Evolutionary conservation across 2,113 vertebrate genomes (phyloP).

Genomic region (Sinocyclocheilus grahami): DNA sequence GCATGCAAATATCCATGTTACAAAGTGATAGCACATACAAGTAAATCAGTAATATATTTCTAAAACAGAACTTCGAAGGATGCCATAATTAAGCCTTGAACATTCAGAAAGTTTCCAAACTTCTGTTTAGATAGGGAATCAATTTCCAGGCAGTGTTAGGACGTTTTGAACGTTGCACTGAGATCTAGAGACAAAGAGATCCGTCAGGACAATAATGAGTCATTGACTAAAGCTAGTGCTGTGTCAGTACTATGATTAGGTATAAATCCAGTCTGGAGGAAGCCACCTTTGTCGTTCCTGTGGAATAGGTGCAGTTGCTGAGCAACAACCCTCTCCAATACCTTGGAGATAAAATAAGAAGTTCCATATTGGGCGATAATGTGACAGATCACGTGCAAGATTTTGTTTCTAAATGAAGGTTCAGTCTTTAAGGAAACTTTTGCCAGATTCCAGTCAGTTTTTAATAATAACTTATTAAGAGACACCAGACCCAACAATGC

Average conservation of each 20-base stretch:
- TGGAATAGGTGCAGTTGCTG: slow-evolving; percentile 33
- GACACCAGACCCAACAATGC: too few species aligned
- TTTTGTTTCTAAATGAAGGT: slow-evolving; percentile 18
- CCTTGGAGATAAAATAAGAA: slow-evolving; percentile 23
- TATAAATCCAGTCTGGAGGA: slow-evolving; percentile 25
- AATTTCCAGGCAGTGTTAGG: background rate
- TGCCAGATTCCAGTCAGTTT: background rate
- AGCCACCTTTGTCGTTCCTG: slow-evolving; percentile 15
- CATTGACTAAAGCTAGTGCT: slow-evolving; percentile 17
- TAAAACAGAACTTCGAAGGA: background rate
- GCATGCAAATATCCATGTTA: background rate
- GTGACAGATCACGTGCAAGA: slow-evolving; percentile 16
- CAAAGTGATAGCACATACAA: background rate
- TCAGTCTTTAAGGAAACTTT: slow-evolving; percentile 8
- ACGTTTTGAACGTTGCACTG: background rate
- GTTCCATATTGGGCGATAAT: slow-evolving; percentile 18
- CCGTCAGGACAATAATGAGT: slow-evolving; percentile 7
- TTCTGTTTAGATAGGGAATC: background rate
- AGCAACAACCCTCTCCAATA: slow-evolving; percentile 32
- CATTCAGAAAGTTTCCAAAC: background rate
- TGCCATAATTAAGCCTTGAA: background rate
- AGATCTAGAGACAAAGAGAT: slow-evolving; percentile 4
- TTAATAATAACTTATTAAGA: background rate
- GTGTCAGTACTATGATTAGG: slow-evolving; percentile 16
- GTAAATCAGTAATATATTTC: background rate